phyloP scores from a whole-genome alignment of 2,113 vertebrate species.

The Ursus arctos region DNA sequence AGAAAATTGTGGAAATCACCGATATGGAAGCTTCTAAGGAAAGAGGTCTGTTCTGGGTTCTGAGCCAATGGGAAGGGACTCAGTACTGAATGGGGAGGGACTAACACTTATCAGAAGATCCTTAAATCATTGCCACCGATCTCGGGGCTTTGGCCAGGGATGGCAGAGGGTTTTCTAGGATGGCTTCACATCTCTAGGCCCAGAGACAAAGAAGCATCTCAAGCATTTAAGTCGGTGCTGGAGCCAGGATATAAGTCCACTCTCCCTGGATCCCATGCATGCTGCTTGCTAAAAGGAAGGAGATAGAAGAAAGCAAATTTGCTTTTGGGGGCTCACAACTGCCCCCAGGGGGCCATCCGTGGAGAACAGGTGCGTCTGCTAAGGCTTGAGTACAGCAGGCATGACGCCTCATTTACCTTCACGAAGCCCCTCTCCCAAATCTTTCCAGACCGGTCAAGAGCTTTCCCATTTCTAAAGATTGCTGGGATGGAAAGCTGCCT shows the following conservation, averaged over 20 bases:
- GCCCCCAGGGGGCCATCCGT: accelerated
- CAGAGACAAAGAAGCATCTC: not conserved
- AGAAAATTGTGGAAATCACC: not conserved
- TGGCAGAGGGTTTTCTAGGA: not conserved
- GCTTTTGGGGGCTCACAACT: not conserved
- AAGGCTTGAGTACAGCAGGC: not conserved
- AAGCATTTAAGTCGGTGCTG: not conserved
- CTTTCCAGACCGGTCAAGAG: not conserved
- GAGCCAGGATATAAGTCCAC: not conserved
- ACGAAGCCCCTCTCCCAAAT: not conserved
- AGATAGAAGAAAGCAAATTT: not conserved
- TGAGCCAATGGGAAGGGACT: not conserved
- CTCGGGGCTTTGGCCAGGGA: too few relatives aligned
- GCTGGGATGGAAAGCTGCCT: not conserved
- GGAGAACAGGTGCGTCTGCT: not conserved
- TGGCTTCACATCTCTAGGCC: not conserved
- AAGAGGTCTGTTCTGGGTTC: not conserved
- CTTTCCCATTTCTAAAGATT: not conserved
- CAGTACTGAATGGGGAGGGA: not conserved
- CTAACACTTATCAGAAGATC: not conserved
- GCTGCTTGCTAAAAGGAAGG: not conserved
- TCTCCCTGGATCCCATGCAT: too few relatives aligned
- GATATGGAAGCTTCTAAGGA: not conserved
- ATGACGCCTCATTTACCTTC: not conserved
- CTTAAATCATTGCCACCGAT: not conserved